Evolutionary conservation across 2,888 invertebrate species (phyloP).

Genomic region (Pandemis heparana): DNA sequence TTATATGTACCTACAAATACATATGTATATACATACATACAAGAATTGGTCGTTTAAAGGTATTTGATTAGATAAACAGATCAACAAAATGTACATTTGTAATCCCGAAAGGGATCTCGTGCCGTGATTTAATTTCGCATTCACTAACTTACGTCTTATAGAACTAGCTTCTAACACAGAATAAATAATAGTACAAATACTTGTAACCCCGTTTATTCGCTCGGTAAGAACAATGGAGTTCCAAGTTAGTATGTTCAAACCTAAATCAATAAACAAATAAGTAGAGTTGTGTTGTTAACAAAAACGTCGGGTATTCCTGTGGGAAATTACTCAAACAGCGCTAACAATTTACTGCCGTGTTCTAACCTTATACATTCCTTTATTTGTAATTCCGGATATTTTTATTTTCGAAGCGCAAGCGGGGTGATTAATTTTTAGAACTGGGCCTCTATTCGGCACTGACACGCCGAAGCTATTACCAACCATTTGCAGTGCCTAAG

Average conservation of each 20-base stretch:
- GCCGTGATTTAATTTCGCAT: too few relatives aligned
- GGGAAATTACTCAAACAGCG: slow-evolving; percentile 18
- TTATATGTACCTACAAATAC: too few relatives aligned
- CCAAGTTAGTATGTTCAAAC: background rate
- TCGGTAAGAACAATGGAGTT: background rate
- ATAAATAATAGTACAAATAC: too few relatives aligned
- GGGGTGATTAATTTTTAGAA: background rate
- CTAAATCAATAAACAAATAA: slow-evolving; percentile 12
- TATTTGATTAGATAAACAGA: too few relatives aligned
- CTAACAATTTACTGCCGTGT: background rate
- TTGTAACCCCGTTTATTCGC: background rate
- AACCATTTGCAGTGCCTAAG: too few relatives aligned
- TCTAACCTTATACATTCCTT: background rate
- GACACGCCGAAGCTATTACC: too few relatives aligned
- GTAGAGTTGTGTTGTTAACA: background rate
- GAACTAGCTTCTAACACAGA: too few relatives aligned
- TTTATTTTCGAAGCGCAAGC: background rate
- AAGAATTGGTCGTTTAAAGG: too few relatives aligned
- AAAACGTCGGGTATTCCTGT: background rate
- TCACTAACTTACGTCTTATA: too few relatives aligned
- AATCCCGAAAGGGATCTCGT: too few relatives aligned
- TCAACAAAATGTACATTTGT: too few relatives aligned
- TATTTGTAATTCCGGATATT: background rate
- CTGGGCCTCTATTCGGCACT: background rate
- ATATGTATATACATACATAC: too few relatives aligned